phyloP scores from a whole-genome alignment of 2,797 vertebrate genomes.

The Natrix natrix region DNA sequence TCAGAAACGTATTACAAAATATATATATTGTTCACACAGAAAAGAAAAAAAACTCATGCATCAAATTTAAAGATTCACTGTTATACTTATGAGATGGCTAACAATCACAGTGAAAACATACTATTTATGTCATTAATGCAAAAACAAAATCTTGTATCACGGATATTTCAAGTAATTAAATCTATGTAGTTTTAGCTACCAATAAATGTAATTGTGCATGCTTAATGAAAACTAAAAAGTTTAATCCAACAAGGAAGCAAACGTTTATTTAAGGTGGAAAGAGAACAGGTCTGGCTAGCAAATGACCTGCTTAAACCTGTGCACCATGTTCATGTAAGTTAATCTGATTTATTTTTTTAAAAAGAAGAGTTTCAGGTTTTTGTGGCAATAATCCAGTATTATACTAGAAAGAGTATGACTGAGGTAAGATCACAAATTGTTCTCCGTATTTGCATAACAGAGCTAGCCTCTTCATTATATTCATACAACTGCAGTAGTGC shows the following conservation, averaged over 20 bases:
- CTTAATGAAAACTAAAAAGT: not conserved
- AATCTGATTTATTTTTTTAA: not conserved
- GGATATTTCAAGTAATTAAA: not conserved
- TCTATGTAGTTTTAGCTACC: not conserved
- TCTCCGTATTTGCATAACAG: not conserved
- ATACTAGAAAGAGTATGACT: not conserved
- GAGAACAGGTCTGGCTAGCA: not conserved
- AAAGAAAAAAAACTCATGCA: not conserved
- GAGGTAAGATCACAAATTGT: not conserved
- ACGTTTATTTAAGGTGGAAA: not conserved
- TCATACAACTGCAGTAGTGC: not conserved
- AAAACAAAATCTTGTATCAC: not conserved
- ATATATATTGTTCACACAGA: not conserved
- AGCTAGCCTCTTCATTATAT: not conserved
- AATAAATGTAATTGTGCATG: not conserved
- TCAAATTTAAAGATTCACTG: constrained; percentile 44
- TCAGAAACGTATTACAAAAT: not conserved
- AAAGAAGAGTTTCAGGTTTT: not conserved
- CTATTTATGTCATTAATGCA: not conserved
- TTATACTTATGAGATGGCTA: constrained; percentile 29
- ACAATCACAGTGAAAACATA: constrained; percentile 33
- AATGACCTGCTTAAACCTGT: not conserved
- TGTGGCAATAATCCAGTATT: not conserved
- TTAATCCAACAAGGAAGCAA: not conserved
- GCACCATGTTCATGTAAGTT: not conserved